Conservation (phyloP, 2,113 vertebrate genomes). For the Spheniscus mendiculus region DNA sequence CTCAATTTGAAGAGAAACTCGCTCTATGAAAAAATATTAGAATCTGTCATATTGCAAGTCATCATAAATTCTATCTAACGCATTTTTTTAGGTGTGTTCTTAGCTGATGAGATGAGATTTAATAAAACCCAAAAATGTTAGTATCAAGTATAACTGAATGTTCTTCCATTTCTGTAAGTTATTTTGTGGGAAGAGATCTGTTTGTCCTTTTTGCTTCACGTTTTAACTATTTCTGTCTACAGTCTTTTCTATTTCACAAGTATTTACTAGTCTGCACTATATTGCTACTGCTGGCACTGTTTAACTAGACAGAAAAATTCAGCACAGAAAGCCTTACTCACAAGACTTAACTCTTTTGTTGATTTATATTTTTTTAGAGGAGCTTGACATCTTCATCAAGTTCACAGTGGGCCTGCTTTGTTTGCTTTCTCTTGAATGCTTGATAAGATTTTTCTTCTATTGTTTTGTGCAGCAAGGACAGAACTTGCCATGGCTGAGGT, state of each 20-base stretch:
- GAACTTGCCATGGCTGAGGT: conserved; percentile 92
- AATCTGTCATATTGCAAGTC: neutral
- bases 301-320: conserved; percentile 76
- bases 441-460: conserved; percentile 91
- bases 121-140: neutral
- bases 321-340: conserved; percentile 75
- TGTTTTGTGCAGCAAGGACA: conserved; percentile 95
- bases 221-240: conserved; percentile 46
- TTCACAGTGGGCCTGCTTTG: conserved; percentile 95
- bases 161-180: conserved; percentile 21
- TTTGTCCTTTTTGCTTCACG: conserved; percentile 49
- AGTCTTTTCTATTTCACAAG: neutral
- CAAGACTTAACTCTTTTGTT: conserved; percentile 81
- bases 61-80: neutral
- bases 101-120: neutral
- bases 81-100: neutral
- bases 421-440: conserved; percentile 98
- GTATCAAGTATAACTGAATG: neutral
- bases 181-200: conserved; percentile 39
- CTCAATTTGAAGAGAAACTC: neutral
- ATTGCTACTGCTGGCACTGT: conserved; percentile 69
- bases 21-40: neutral
- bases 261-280: conserved; percentile 61
- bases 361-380: conserved; percentile 84
- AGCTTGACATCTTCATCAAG: conserved; percentile 91